Conservation (phyloP, 1,140 invertebrate genomes). For the Linepithema humile region DNA sequence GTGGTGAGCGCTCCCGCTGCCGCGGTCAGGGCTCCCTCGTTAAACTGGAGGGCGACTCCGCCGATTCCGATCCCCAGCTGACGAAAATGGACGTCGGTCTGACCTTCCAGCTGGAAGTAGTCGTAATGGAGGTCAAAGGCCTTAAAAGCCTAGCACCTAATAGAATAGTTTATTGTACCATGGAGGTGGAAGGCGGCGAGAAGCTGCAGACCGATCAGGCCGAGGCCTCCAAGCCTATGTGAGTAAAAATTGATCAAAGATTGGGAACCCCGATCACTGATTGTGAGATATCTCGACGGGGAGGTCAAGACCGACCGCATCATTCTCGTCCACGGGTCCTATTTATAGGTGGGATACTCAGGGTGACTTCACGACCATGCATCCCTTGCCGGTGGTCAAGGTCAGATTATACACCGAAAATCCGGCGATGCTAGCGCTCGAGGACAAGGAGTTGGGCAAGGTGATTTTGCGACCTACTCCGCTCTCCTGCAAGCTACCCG, state of each 20-base stretch:
- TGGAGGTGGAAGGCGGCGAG: constrained; percentile 99
- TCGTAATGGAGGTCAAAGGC: constrained; percentile 99
- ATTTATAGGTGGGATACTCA: constrained; percentile 95
- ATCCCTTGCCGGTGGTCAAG: constrained; percentile 98
- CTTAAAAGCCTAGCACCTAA: constrained; percentile 98
- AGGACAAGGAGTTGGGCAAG: constrained; percentile 99
- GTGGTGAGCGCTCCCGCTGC: constrained; percentile 84
- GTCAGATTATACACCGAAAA: constrained; percentile 99
- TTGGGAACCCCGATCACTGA: neutral
- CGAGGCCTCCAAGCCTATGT: constrained; percentile 99
- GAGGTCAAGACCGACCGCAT: constrained; percentile 40
- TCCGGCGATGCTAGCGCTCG: constrained; percentile 97
- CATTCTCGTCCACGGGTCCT: constrained; percentile 38
- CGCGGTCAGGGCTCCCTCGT: constrained; percentile 94
- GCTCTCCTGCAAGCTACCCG: constrained; percentile 95
- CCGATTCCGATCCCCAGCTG: constrained; percentile 95
- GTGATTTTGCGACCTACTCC: constrained; percentile 96
- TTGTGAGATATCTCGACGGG: neutral
- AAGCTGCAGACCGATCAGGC: constrained; percentile 99
- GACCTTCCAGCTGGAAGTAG: constrained; percentile 98
- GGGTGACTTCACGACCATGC: constrained; percentile 99
- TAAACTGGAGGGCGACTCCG: constrained; percentile 95
- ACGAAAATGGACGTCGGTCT: constrained; percentile 99
- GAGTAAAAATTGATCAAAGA: constrained; percentile 79
- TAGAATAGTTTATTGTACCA: constrained; percentile 99